These are phyloP conservation scores for Salarias fasciatus DNA, from an alignment of 2,797 vertebrate species.

Conservation along the genomic window DNA sequence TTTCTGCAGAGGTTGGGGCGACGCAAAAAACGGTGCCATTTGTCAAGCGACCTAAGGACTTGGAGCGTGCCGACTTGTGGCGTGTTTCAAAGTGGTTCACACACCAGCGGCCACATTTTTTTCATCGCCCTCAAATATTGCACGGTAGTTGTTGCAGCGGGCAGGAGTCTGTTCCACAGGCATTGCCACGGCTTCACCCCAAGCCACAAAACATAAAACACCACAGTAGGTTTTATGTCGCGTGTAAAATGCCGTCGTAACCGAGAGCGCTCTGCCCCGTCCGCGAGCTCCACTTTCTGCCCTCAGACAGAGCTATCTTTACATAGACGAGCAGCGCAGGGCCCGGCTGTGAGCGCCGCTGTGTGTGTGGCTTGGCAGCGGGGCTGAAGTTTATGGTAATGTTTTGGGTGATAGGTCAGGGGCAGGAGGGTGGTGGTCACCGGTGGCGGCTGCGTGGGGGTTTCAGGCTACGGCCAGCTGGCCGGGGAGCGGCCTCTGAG, in stretches of 20 bases:
- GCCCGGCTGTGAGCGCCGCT: conserved; percentile 48
- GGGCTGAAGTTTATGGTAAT: conserved; percentile 74
- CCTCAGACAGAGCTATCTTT: conserved; percentile 76
- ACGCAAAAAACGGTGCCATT: conserved; percentile 41
- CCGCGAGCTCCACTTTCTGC: conserved; percentile 48
- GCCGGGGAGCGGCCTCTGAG: conserved; percentile 66
- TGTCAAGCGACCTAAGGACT: conserved; percentile 50
- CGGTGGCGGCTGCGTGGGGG: conserved; percentile 70
- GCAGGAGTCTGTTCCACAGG: conserved; percentile 60
- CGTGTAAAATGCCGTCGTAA: conserved; percentile 75
- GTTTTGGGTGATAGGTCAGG: conserved; percentile 78
- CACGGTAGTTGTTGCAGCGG: conserved; percentile 60
- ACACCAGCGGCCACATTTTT: conserved; percentile 56
- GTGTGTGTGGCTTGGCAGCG: conserved; percentile 73
- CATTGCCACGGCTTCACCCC: conserved; percentile 67
- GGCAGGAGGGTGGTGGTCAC: conserved; percentile 63
- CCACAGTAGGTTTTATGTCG: conserved; percentile 72
- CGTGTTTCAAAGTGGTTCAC: conserved; percentile 56
- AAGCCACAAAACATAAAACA: conserved; percentile 79
- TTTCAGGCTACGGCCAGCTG: conserved; percentile 68
- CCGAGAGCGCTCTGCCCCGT: conserved; percentile 46
- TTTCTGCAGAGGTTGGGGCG: conserved; percentile 54
- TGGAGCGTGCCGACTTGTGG: conserved; percentile 52
- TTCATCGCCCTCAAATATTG: conserved; percentile 64
- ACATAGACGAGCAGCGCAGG: conserved; percentile 46